Percentiles rank a stretch among this genome's conserved stretches.
Conservation (phyloP, 2,113 vertebrate species). For the Chinchilla lanigera region DNA sequence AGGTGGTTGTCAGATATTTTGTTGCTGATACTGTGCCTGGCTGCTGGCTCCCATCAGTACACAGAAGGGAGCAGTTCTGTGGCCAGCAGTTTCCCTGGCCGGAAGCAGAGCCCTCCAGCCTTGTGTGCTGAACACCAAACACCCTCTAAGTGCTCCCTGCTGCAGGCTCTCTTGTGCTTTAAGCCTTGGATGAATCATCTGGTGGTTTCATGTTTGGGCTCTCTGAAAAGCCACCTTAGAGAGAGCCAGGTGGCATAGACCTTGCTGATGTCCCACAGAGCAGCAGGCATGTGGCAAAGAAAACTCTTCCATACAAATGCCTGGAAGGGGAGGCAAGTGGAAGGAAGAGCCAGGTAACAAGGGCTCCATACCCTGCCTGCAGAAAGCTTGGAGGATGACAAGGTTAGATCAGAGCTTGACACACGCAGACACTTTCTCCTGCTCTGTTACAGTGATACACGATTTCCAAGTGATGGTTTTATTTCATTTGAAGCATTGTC, state of each 20-base stretch:
- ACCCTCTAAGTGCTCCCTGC: not conserved
- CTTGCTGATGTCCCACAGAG: not conserved
- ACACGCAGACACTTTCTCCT: rapidly evolving
- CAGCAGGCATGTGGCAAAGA: not conserved
- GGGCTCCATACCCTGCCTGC: not conserved
- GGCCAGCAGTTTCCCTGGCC: not conserved
- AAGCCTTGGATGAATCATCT: not conserved
- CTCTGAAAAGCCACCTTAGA: not conserved
- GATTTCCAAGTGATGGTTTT: not conserved
- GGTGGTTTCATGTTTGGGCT: not conserved
- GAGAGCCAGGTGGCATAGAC: not conserved
- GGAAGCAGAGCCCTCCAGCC: not conserved
- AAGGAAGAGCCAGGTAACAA: not conserved
- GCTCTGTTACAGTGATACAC: not conserved
- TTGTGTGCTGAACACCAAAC: not conserved
- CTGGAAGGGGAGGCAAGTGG: not conserved
- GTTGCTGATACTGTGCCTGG: not conserved
- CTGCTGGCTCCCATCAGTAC: not conserved
- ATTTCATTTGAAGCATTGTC: not conserved
- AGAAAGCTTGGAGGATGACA: not conserved
- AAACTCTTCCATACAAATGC: not conserved
- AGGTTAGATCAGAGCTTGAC: not conserved
- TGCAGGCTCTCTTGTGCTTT: not conserved
- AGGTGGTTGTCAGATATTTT: not conserved
- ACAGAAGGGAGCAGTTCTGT: not conserved